Conservation (phyloP, 2,888 invertebrate species). For the Dryobota labecula region DNA sequence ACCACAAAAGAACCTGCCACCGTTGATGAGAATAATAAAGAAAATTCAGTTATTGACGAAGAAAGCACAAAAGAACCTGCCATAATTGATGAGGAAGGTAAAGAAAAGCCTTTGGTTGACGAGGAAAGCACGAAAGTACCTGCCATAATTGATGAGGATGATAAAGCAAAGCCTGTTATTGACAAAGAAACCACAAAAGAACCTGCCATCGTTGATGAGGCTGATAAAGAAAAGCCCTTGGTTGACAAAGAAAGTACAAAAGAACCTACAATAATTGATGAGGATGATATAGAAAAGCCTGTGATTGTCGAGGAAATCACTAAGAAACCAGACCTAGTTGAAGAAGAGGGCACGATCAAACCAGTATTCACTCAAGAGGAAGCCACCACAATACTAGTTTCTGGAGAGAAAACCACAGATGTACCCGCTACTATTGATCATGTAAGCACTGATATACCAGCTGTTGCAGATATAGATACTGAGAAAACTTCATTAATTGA, state of each 20-base stretch:
- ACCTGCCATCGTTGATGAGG: constrained; percentile 1
- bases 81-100: neutral
- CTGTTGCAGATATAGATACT: constrained; percentile 1
- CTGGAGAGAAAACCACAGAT: constrained; percentile 32
- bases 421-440: constrained; percentile 13
- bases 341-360: constrained; percentile 25
- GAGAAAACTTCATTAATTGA: constrained; percentile 25
- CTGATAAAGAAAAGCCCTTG: constrained; percentile 23
- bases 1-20: constrained; percentile 7
- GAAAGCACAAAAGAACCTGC: constrained; percentile 6
- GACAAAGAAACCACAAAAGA: constrained; percentile 10
- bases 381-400: neutral
- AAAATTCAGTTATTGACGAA: neutral
- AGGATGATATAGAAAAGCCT: constrained; percentile 5
- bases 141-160: neutral
- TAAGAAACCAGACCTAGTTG: constrained; percentile 16
- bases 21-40: neutral
- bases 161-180: constrained; percentile 11
- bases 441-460: constrained; percentile 20
- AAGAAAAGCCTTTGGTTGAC: neutral
- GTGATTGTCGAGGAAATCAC: neutral
- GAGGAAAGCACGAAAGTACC: constrained; percentile 22
- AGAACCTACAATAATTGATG: neutral
- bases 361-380: constrained; percentile 17
- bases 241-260: constrained; percentile 10